phyloP scores from a whole-genome alignment of 2,797 vertebrate species.

The Glyptemys insculpta region DNA sequence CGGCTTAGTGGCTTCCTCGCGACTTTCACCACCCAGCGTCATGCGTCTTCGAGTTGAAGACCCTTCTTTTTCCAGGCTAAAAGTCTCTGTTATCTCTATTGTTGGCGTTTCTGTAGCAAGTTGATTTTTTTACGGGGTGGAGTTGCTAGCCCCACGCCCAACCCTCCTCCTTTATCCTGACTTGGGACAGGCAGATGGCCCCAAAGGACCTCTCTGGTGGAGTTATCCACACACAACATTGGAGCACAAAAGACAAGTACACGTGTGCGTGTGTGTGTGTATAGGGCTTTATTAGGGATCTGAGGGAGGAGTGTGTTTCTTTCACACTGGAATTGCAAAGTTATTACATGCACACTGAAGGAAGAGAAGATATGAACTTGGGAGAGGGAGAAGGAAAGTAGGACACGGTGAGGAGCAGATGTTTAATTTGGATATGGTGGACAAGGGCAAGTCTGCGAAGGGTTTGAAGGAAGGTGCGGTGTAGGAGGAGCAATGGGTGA shows the following conservation, averaged over 20 bases:
- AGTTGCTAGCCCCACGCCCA: too few species aligned
- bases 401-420: accelerated
- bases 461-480: not conserved
- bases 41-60: too few species aligned
- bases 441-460: not conserved
- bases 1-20: too few species aligned
- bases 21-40: too few species aligned
- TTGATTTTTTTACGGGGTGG: too few species aligned
- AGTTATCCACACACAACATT: not conserved
- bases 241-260: not conserved
- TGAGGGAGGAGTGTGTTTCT: not conserved
- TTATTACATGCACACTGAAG: accelerated
- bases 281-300: not conserved
- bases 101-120: too few species aligned
- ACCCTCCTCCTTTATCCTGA: too few species aligned
- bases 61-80: too few species aligned
- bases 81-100: too few species aligned
- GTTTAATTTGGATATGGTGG: accelerated
- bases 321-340: not conserved
- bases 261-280: not conserved
- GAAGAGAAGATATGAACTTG: not conserved
- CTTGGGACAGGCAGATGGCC: too few species aligned
- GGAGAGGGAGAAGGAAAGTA: not conserved
- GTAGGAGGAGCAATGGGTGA: not conserved
- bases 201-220: too few species aligned